A percentile compares a stretch with the other conserved stretches of the same genome.
These are phyloP conservation scores for Hirudinaria manillensis DNA, from an alignment of 2,888 invertebrate species.

Conservation along the genomic window DNA sequence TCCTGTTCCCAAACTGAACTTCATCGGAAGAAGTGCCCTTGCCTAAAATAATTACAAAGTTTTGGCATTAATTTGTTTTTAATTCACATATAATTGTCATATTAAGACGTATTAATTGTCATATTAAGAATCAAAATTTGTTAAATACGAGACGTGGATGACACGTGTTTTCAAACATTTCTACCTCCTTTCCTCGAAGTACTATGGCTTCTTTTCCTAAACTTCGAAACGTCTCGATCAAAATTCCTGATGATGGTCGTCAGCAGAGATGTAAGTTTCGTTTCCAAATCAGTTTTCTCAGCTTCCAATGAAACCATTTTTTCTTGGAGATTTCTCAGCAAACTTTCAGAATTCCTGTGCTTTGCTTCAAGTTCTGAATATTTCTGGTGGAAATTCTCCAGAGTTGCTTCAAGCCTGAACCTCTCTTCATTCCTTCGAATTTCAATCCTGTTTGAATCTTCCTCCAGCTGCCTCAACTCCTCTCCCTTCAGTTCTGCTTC, in stretches of 20 bases:
- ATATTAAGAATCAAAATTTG: too few species aligned
- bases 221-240: constrained; percentile 4
- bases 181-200: neutral
- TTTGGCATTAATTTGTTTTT: too few species aligned
- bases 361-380: neutral
- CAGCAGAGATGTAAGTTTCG: constrained; percentile 18
- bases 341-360: neutral
- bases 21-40: neutral
- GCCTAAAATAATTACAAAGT: neutral
- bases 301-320: neutral
- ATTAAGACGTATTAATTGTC: too few species aligned
- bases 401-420: neutral
- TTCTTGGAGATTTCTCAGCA: neutral
- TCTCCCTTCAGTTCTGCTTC: neutral
- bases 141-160: too few species aligned
- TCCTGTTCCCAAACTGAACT: neutral
- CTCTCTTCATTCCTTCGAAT: constrained; percentile 16
- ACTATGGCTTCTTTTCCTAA: neutral
- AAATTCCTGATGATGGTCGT: constrained; percentile 11
- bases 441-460: constrained; percentile 3
- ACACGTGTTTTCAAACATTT: too few species aligned
- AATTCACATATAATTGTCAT: too few species aligned
- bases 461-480: constrained; percentile 6
- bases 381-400: constrained; percentile 1
- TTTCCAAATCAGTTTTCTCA: neutral